A percentile compares a stretch with the other conserved stretches of the same genome.
Evolutionary conservation across 2,797 vertebrate species (phyloP).

Genomic region (Nannoperca obscura): DNA sequence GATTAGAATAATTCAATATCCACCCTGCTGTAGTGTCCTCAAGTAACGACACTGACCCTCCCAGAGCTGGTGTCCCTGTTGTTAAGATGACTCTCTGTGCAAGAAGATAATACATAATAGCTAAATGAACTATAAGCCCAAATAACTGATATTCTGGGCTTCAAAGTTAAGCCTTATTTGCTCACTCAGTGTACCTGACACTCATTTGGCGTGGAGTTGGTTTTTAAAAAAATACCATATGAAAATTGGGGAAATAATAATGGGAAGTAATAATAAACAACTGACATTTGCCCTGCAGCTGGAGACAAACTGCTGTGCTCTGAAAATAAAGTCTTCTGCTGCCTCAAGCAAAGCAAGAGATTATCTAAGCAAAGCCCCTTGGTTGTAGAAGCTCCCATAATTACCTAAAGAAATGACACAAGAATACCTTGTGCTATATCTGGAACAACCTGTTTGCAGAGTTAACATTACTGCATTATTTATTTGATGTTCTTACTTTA

Average conservation of each 20-base stretch:
- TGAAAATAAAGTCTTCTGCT: constrained; percentile 69
- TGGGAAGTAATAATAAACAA: constrained; percentile 63
- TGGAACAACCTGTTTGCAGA: constrained; percentile 64
- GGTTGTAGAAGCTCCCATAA: constrained; percentile 69
- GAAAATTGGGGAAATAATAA: constrained; percentile 49
- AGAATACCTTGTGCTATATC: constrained; percentile 52
- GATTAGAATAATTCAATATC: constrained; percentile 75
- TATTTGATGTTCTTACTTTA: constrained; percentile 51
- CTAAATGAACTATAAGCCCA: neutral
- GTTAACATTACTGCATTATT: constrained; percentile 66
- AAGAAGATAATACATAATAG: constrained; percentile 11
- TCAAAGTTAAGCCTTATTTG: constrained; percentile 26
- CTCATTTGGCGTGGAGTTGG: neutral
- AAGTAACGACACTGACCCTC: constrained; percentile 57
- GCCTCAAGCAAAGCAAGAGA: constrained; percentile 75
- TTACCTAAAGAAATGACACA: constrained; percentile 67
- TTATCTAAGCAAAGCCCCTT: constrained; percentile 72
- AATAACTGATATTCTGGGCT: neutral
- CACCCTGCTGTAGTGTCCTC: constrained; percentile 54
- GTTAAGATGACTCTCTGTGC: constrained; percentile 25
- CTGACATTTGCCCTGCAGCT: constrained; percentile 57
- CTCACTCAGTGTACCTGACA: constrained; percentile 26
- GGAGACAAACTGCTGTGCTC: constrained; percentile 65
- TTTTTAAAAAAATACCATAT: constrained; percentile 27
- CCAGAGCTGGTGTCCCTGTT: constrained; percentile 21